These are phyloP conservation scores for Leptinotarsa rubiginosa DNA, from an alignment of 2,888 invertebrate genomes.

Conservation along the genomic window DNA sequence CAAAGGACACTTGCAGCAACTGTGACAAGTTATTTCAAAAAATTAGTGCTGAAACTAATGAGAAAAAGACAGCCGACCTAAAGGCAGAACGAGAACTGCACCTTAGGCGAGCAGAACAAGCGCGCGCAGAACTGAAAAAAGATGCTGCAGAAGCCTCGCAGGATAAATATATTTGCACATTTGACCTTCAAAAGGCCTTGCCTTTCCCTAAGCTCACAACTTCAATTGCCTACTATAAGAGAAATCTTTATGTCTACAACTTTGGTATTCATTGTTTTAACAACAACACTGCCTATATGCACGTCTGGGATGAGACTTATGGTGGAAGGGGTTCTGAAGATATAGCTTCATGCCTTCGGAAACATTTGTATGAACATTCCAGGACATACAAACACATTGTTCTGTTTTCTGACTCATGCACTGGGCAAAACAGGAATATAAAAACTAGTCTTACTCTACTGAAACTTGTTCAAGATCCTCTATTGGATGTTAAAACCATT, in stretches of 20 bases:
- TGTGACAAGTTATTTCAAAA: conserved; percentile 19
- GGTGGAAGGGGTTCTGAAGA: conserved; percentile 24
- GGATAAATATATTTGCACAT: conserved; percentile 19
- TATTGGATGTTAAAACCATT: neutral
- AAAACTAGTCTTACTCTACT: neutral
- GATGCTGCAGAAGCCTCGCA: conserved; percentile 11
- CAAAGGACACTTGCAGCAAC: conserved; percentile 14
- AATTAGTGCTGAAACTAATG: neutral
- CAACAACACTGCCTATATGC: conserved; percentile 8
- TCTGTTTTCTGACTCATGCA: conserved; percentile 26
- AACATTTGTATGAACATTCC: conserved; percentile 2
- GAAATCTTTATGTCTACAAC: conserved; percentile 27
- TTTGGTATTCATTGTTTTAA: neutral
- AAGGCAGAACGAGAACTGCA: neutral
- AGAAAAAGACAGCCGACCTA: conserved; percentile 7
- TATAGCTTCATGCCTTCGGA: conserved; percentile 8
- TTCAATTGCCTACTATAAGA: conserved; percentile 29
- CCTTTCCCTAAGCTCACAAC: conserved; percentile 14
- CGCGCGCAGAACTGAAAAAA: conserved; percentile 13
- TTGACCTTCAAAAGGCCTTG: conserved; percentile 28
- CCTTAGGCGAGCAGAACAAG: conserved; percentile 7
- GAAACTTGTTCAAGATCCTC: conserved; percentile 27
- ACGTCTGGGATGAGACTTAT: conserved; percentile 14
- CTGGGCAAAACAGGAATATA: conserved; percentile 26
- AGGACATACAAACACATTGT: conserved; percentile 15